Percentiles rank a stretch among this genome's conserved stretches.
Conservation (phyloP, 2,888 invertebrate species). For the Acholoe squamosa region DNA sequence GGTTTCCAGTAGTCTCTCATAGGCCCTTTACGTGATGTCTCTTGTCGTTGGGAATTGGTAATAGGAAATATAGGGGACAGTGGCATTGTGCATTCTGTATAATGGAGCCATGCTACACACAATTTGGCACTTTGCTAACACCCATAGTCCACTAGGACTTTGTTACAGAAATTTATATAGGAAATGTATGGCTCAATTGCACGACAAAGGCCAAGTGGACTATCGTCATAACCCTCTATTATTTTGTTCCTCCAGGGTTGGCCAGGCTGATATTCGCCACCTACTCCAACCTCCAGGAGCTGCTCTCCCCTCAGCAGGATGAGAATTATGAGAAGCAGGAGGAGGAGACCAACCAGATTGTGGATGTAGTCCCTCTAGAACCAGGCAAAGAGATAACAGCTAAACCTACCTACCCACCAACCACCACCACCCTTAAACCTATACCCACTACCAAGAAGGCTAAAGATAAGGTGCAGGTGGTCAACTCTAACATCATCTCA, state of each 20-base stretch:
- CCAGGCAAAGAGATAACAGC: background rate
- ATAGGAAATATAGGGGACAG: too few species aligned
- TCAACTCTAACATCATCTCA: constrained; percentile 79
- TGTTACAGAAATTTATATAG: too few species aligned
- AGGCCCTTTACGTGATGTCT: too few species aligned
- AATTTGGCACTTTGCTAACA: too few species aligned
- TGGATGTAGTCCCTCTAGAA: background rate
- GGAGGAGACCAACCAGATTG: constrained; percentile 46
- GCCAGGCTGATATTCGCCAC: constrained; percentile 78
- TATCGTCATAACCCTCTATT: background rate
- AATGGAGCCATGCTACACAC: too few species aligned
- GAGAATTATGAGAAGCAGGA: background rate
- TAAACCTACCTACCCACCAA: background rate
- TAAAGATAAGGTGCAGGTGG: constrained; percentile 63
- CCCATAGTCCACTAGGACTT: too few species aligned
- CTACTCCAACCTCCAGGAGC: constrained; percentile 76
- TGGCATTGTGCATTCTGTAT: too few species aligned
- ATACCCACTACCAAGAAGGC: background rate
- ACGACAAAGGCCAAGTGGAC: too few species aligned
- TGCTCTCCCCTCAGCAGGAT: constrained; percentile 71
- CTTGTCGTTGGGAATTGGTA: too few species aligned
- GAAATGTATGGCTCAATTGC: too few species aligned
- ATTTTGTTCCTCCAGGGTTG: constrained; percentile 72
- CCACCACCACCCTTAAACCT: background rate
- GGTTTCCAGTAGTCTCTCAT: too few species aligned